Base-by-base conservation (phyloP, 2,888 invertebrate species). In the Sussaba pulchella region DNA sequence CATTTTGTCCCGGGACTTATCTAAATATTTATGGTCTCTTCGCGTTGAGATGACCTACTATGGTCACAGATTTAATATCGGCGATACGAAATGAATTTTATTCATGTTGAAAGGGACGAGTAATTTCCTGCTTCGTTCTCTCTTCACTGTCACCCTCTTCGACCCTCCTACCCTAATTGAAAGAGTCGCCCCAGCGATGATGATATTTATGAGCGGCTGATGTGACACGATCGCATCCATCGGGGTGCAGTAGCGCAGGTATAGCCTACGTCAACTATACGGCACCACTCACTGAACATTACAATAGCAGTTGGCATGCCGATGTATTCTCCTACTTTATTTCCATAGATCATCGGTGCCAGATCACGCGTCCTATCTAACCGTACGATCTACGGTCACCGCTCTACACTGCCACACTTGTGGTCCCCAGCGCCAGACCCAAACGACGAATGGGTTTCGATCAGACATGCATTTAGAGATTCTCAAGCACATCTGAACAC, bases 301-400 rank as follows among this genome's bases (percentile, higher is more conserved):
- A n/a, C 43, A 70, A 24, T 57, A 31, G 57, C 69, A 17, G 17
- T 19, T 39, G 59, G 45, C 26, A 69, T 26, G 24, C 19, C 57
- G 57, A 24, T 24, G 57, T 12, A 43, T 57, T 41, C 54, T 43
- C 31, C 31, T 70, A 31, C 43, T 10, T 70, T 70, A 70, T 70
- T 70, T 70, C 17, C 54, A 64, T 78, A 78, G 50, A 63, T 71
- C 47, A 71, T 71, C 72, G 66, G 45, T 64, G 36, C 71, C 43
- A 66, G 47, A 71, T 71, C 57, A 45, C 14, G 36, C 57, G 54
- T 41, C 47, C 71, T 66, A 72, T 63, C 70, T 36, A 12, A 57
- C 31, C 71, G 54, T 78, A 66, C 19, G 45, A 71, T 78, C 54
- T 64, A 39, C 66, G 57, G 52, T n/a, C 43, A 31, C 57, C 43